Evolutionary conservation across 2,797 vertebrate species (phyloP).

Genomic region (Parauchenoglanis punctatus): DNA sequence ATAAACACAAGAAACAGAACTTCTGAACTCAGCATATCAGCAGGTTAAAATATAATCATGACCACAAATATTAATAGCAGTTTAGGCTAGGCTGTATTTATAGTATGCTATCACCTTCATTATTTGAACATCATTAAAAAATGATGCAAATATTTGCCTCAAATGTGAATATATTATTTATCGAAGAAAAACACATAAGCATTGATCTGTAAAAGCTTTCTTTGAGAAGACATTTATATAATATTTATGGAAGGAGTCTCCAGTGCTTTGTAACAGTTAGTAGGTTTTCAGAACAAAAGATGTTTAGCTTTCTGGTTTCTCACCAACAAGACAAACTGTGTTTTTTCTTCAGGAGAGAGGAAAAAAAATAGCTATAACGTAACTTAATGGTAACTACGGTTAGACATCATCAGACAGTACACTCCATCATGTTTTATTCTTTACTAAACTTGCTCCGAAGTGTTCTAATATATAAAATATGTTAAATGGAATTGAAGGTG

Average conservation of each 20-base stretch:
- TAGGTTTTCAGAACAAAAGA: neutral
- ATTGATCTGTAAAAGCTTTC: neutral
- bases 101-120: neutral
- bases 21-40: neutral
- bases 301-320: neutral
- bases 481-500: neutral
- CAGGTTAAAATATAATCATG: neutral
- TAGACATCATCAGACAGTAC: neutral
- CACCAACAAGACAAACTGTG: neutral
- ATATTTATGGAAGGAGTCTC: neutral
- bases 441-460: neutral
- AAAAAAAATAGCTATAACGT: neutral
- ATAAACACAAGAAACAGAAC: neutral
- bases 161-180: neutral
- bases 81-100: neutral
- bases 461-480: neutral
- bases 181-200: neutral
- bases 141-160: neutral
- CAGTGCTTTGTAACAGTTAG: neutral
- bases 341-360: neutral
- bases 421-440: neutral
- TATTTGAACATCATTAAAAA: neutral
- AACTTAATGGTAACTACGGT: too few relatives aligned
- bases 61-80: neutral
- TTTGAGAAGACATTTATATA: neutral